phyloP scores from a whole-genome alignment of 2,113 vertebrate genomes.

The Sander vitreus region DNA sequence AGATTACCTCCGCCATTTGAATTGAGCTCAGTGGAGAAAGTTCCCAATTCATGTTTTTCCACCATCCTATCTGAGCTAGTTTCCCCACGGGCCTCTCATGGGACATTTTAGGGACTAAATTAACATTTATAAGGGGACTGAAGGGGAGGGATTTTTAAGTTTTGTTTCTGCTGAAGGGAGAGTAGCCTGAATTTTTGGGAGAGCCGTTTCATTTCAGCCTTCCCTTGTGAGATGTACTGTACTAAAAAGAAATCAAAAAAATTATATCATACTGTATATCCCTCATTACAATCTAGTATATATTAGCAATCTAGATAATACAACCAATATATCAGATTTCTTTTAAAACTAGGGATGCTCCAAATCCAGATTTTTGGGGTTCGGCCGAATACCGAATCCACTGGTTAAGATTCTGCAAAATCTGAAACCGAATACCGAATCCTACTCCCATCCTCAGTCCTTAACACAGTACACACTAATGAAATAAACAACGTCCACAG shows the following conservation, averaged over 20 bases:
- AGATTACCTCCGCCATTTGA: conserved; percentile 41
- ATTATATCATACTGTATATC: not conserved
- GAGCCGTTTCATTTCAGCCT: not conserved
- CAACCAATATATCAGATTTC: not conserved
- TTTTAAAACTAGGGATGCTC: too few species aligned
- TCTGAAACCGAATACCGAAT: too few species aligned
- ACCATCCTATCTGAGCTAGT: not conserved
- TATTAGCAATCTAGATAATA: too few species aligned
- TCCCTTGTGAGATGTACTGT: not conserved
- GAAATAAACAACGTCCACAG: too few species aligned
- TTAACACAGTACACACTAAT: too few species aligned
- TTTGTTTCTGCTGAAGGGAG: not conserved
- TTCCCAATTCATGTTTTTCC: conserved; percentile 8
- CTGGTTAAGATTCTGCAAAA: too few species aligned
- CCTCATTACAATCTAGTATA: not conserved
- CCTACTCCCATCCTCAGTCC: too few species aligned
- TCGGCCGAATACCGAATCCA: too few species aligned
- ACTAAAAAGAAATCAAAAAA: not conserved
- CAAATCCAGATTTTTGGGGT: too few species aligned
- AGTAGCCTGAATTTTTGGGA: not conserved
- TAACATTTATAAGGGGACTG: not conserved
- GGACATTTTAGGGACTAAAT: conserved; percentile 1
- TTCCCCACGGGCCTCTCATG: not conserved
- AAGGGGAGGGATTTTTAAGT: not conserved
- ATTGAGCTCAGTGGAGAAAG: conserved; percentile 23